Evolutionary conservation across 2,797 vertebrate genomes (phyloP), one percentile per base, ranked within the genome.

Genomic region (Cynodonichthys magdalenae): DNA sequence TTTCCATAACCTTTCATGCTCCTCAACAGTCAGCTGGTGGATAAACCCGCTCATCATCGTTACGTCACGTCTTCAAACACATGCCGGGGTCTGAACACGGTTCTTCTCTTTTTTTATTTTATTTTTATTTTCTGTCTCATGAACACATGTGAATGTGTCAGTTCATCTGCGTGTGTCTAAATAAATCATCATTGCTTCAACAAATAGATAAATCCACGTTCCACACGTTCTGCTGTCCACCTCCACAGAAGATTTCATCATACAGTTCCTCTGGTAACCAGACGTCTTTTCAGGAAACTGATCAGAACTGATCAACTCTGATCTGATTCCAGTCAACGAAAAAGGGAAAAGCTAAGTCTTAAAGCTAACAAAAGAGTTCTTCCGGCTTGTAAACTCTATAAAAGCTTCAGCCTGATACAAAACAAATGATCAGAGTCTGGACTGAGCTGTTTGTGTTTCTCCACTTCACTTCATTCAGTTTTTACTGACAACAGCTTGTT

Each of bases 401-500:
- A 5, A 5, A 49, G 47, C 12, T 15, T 50, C 1, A 14, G 36
- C 29, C 10, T 53, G 29, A 19, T 34, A 18, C 36, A n/a, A 18
- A 18, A 1, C n/a, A 36, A n/a, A 34, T n/a, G 8, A 53, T n/a
- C 10, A 15, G 31, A 20, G 31, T 17, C 34, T 53, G 5, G 31
- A 34, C 29, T 31, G 3, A n/a, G 29, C 28, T 18, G 51, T 36
- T 24, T 36, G 31, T 46, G 44, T 47, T 19, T 19, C 18, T 47
- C 45, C 18, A 18, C 18, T 1, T 19, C 17, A 6, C 18, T 19
- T 47, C 17, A 47, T 66, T 65, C 24, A 3, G 28, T 24, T 58
- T 44, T 15, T 46, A 47, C 31, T 46, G 59, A 36, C 12, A 58
- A 39, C 63, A 66, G 50, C 54, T 42, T 20, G 46, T 53, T 29